Base-by-base conservation (phyloP, 2,113 vertebrate species). In the Hiodon tergisus region DNA sequence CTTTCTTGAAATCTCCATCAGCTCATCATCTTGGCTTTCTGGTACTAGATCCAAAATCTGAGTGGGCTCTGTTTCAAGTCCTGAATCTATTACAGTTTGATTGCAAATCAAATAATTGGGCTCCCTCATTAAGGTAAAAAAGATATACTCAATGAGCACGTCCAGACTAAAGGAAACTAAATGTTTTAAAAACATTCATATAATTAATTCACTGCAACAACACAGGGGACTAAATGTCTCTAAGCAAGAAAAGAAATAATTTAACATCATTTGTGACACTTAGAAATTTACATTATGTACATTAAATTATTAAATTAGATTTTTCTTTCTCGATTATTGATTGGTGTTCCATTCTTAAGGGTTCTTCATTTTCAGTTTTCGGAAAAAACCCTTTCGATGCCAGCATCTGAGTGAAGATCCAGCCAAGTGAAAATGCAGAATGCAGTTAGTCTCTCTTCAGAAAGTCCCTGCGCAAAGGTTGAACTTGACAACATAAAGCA, bases 201-300 rank as follows among this genome's bases (percentile, higher is more conserved):
- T 83, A 69, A 58, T 74, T 81, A 76, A 73, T 67, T 69, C 85
- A 89, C 87, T 84, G 85, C 62, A 65, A 88, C 84, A 78, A 82
- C 81, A 84, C 71, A 86, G 86, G 58, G 75, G 83, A 88, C 69
- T 72, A 79, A 88, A 89, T 84, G 67, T 83, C 86, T 78, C 74
- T 81, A 61, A 82, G 85, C 71, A 55, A 74, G 84, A 79, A 79
- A 74, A 79, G 66, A 91, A 91, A 91, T 92, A 92, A 92, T 87
- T 92, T 91, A 92, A 91, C 89, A 88, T 85, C 87, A 88, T 85
- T 81, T 83, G 71, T 73, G 88, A 91, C 90, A 88, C 85, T 80
- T 77, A 85, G 77, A 90, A 88, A 89, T 92, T 87, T 91, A 91
- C 89, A 92, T 85, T 91, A 92, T 92, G 83, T 92, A 92, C 91